These are phyloP conservation scores for Syrista parreyssii DNA, from an alignment of 2,888 invertebrate species.

Conservation along the genomic window DNA sequence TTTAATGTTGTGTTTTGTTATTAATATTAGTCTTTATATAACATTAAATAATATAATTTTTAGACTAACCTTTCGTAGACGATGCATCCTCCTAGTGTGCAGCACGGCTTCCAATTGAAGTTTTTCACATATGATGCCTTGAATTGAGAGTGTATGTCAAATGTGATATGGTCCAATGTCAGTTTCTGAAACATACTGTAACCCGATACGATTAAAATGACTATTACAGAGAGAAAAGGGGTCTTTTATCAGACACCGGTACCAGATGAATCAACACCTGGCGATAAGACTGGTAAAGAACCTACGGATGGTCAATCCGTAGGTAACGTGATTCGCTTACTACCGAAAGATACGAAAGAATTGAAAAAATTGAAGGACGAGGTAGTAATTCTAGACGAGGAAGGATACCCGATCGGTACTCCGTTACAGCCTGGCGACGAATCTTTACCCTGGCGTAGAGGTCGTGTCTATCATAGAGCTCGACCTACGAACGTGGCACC, in stretches of 20 bases:
- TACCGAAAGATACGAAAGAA: slow-evolving; percentile 40
- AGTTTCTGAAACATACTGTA: slow-evolving; percentile 4
- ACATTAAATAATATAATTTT: too few relatives aligned
- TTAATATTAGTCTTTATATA: too few relatives aligned
- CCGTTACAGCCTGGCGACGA: slow-evolving; percentile 66
- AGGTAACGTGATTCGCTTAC: slow-evolving; percentile 38
- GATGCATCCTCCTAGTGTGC: slow-evolving; percentile 12
- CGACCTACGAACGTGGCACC: slow-evolving; percentile 42
- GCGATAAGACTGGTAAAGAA: slow-evolving; percentile 48
- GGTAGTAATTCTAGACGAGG: slow-evolving; percentile 56
- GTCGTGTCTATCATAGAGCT: slow-evolving; percentile 48
- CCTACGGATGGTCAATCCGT: slow-evolving; percentile 42
- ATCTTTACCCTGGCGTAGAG: slow-evolving; percentile 69
- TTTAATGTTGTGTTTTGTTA: neutral
- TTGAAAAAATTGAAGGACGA: slow-evolving; percentile 31
- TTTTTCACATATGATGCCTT: neutral
- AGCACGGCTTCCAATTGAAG: slow-evolving; percentile 4
- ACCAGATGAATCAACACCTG: slow-evolving; percentile 62
- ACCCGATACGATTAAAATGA: slow-evolving; percentile 11
- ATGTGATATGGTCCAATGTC: neutral
- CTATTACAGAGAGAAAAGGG: slow-evolving; percentile 68
- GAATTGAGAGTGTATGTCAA: neutral
- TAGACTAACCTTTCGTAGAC: slow-evolving; percentile 5
- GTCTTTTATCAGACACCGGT: slow-evolving; percentile 66
- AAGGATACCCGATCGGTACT: slow-evolving; percentile 66